Evolutionary conservation across 1,140 invertebrate species (phyloP).

Genomic region (Hydropsyche tenuis): DNA sequence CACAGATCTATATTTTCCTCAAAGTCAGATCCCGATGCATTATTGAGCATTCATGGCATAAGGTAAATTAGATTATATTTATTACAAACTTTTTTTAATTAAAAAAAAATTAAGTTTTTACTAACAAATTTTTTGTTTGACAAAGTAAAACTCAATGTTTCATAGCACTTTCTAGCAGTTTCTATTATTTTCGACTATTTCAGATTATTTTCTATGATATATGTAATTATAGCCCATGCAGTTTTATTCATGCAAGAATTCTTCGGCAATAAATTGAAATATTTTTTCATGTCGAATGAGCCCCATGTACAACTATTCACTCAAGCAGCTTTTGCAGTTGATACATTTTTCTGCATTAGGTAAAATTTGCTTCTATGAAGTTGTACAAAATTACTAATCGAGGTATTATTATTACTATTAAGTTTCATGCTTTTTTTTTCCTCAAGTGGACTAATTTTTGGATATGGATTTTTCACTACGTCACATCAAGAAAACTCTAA

Average conservation of each 20-base stretch:
- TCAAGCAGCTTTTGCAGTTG: constrained; percentile 29
- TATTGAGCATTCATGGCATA: constrained; percentile 24
- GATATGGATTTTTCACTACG: constrained; percentile 2
- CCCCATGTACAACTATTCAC: constrained; percentile 30
- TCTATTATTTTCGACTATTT: constrained; percentile 14
- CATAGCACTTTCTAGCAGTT: too few species aligned
- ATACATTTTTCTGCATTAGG: constrained; percentile 42
- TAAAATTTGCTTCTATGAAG: constrained; percentile 1
- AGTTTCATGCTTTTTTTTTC: background rate
- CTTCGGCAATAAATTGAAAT: constrained; percentile 20
- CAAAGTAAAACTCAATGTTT: too few species aligned
- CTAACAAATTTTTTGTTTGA: too few species aligned
- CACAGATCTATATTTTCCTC: constrained; percentile 15
- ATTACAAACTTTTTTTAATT: too few species aligned
- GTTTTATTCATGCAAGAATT: constrained; percentile 35
- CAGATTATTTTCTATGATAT: constrained; percentile 41
- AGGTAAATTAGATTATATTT: too few species aligned
- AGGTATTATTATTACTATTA: constrained; percentile 3
- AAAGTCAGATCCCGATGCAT: background rate
- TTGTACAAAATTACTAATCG: background rate
- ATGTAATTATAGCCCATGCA: constrained; percentile 32
- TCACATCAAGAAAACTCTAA: background rate
- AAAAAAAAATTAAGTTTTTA: too few species aligned
- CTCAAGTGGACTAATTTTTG: constrained; percentile 2
- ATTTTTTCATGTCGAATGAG: constrained; percentile 33